A percentile compares a stretch with the other conserved stretches of the same genome.
Conservation (phyloP, 1,140 invertebrate species). For the Dreissena polymorpha region DNA sequence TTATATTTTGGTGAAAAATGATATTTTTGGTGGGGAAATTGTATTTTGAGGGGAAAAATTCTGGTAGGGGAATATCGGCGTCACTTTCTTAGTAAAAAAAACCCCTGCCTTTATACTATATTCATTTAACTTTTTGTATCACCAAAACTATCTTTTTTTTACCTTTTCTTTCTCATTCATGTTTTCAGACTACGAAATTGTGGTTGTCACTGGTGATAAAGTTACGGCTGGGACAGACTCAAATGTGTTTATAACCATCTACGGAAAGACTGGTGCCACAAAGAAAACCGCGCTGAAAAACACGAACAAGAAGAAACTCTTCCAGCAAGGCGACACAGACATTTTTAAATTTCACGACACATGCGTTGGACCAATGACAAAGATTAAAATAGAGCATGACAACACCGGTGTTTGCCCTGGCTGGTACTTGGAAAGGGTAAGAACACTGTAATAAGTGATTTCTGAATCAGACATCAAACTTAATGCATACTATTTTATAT, state of each 20-base stretch:
- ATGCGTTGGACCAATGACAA: constrained; percentile 78
- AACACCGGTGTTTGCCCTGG: constrained; percentile 78
- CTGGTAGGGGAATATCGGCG: too few species aligned
- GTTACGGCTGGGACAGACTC: constrained; percentile 76
- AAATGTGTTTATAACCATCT: constrained; percentile 77
- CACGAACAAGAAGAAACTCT: constrained; percentile 64
- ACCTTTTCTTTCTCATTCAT: too few species aligned
- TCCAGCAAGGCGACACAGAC: constrained; percentile 72
- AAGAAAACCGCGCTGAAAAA: constrained; percentile 74
- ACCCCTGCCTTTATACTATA: too few species aligned
- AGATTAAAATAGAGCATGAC: constrained; percentile 79
- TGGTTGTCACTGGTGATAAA: constrained; percentile 76
- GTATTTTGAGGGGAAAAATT: too few species aligned
- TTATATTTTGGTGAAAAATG: too few species aligned
- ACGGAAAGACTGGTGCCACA: constrained; percentile 77
- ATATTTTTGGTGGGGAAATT: too few species aligned
- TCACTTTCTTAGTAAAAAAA: too few species aligned
- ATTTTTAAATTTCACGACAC: constrained; percentile 74
- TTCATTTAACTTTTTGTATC: too few species aligned
- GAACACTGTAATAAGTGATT: constrained; percentile 26
- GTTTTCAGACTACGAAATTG: constrained; percentile 75
- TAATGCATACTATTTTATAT: too few species aligned
- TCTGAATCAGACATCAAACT: background rate
- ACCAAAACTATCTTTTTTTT: too few species aligned
- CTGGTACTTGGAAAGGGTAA: constrained; percentile 79